Base-by-base conservation (phyloP, 1,140 invertebrate species). In the Onthophagus taurus region DNA sequence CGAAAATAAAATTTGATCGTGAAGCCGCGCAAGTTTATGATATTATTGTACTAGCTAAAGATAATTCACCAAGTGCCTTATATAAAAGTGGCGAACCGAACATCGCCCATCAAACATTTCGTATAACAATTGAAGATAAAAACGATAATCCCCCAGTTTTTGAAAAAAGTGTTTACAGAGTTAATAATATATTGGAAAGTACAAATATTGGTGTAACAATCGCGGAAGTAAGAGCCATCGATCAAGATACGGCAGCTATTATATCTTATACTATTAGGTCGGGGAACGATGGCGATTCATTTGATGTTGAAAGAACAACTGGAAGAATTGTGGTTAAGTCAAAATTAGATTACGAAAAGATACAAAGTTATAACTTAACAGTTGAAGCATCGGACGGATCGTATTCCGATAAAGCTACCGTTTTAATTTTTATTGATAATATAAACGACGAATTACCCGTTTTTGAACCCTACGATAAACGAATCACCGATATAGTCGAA, bases 61-160 rank as follows among this genome's bases (percentile, higher is more conserved):
- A 94, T 62, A 89, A 87, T 61, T 85, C 83, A 0, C 83, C 84
- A 0, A 89, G 86, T 7, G 81, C 83, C n/a, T 57, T 88, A 2
- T 75, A 77, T 51, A 81, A 74, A 36, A 74, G 74, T 20, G 81
- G 78, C 2, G 72, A 82, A 48, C 80, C 59, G 4, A 77, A 78
- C 53, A 70, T 66, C 42, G 83, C 81, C 3, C 71, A 80, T 45
- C 80, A 86, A 68, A 76, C 77, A 39, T 89, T 93, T 56, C 72
- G 79, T 45, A 89, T 94, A 47, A 78, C 83, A 58, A 92, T 96
- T 33, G 84, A 83, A 7, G 92, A 96, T 66, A 88, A 85, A 62
- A 91, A 92, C 59, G 92, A 93, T 60, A 91, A 93, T 64, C 73
- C 79, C 7, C 88, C 88, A 0, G 73, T 76, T 48, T 92, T 92